Conservation (phyloP, 2,888 invertebrate genomes). For the Hyposoter didymator region DNA sequence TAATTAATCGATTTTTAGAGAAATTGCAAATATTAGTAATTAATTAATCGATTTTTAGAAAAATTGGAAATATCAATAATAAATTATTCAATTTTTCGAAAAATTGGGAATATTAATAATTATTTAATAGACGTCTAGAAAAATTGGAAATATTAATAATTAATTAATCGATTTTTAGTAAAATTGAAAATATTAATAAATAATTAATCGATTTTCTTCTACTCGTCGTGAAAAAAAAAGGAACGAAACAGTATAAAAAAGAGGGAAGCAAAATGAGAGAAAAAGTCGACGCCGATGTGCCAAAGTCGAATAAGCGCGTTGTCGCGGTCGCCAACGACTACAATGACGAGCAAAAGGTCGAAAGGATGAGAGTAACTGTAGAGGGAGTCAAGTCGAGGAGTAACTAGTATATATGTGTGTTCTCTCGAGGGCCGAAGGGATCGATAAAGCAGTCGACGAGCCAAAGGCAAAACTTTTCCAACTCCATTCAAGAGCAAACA, state of each 20-base stretch:
- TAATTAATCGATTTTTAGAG: too few species aligned
- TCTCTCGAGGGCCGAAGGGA: constrained; percentile 54
- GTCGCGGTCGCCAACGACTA: constrained; percentile 51
- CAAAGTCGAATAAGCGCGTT: constrained; percentile 59
- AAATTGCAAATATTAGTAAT: too few species aligned
- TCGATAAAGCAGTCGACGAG: constrained; percentile 65
- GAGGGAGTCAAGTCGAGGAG: constrained; percentile 43
- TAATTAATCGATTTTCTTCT: too few species aligned
- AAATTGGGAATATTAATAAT: too few species aligned
- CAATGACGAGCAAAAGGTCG: constrained; percentile 31
- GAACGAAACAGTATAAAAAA: neutral
- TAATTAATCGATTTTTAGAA: too few species aligned
- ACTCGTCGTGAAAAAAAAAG: too few species aligned
- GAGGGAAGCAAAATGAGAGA: constrained; percentile 30
- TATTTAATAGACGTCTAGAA: too few species aligned
- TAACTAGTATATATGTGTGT: constrained; percentile 24
- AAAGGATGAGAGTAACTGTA: constrained; percentile 12
- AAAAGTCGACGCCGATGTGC: constrained; percentile 57
- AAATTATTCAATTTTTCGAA: too few species aligned
- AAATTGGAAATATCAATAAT: too few species aligned
- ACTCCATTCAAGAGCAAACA: constrained; percentile 23
- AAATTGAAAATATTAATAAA: too few species aligned
- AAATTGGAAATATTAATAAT: too few species aligned
- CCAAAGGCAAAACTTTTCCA: constrained; percentile 61
- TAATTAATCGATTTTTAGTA: too few species aligned